Base-by-base conservation (phyloP, 2,797 vertebrate genomes). In the Parauchenoglanis punctatus region DNA sequence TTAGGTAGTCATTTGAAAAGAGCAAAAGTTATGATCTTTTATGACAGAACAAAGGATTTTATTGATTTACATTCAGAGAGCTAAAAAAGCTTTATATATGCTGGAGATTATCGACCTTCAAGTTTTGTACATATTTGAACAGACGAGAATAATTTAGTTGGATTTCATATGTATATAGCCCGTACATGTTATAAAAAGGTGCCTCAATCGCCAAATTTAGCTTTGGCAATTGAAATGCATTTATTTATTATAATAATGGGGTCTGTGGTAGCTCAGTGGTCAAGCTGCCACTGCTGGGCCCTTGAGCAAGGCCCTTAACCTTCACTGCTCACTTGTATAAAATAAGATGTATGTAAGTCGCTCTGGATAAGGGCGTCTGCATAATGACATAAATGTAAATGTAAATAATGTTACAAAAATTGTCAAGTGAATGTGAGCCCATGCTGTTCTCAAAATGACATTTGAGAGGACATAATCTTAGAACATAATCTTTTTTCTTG, bases 1-100 rank as follows among this genome's bases (percentile, higher is more conserved):
- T 81, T 58, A 86, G 2, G 72, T 13, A 81, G 52, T 35, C 25
- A 61, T 70, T 80, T 40, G 4, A 58, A 86, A 56, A 46, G 63
- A 56, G 56, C 40, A 81, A 81, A 81, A 13, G 23, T 80, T 40
- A 59, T 61, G 31, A 81, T 81, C 56, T 81, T 31, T 44, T 20
- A 25, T 7, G 11, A 35, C 23, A 81, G 56, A 81, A 25, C 35
- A 81, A 59, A 8, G 4, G 54, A 40, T 61, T n/a, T 23, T 59
- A 59, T 59, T 58, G 77, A 58, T 20, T 81, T 11, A 44, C 5
- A 61, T 81, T 61, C 13, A 7, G 18, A 56, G 25, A 44, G 11
- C 20, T 35, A 81, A 61, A 40, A 20, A 54, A n/a, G 11, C 0
- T 11, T 10, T 44, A 25, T 1, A 17, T 7, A 77, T 76, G 52